phyloP scores from a whole-genome alignment of 2,888 invertebrate species.

The Fragum whitleyi region DNA sequence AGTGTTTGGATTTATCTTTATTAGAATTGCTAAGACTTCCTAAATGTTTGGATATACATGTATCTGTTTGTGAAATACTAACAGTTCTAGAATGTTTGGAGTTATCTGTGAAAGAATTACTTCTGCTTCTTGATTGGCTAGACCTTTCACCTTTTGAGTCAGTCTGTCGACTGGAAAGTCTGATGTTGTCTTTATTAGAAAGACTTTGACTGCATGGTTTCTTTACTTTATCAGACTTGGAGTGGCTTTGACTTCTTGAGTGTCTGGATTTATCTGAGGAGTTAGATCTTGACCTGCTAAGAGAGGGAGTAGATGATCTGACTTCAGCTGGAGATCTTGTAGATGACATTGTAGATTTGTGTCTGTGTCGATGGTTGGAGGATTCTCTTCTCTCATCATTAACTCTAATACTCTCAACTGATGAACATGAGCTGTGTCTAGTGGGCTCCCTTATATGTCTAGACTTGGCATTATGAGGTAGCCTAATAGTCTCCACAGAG shows the following conservation, averaged over 20 bases:
- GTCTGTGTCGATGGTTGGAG: not conserved
- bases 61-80: too few species aligned
- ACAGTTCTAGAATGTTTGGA: too few species aligned
- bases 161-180: not conserved
- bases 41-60: too few species aligned
- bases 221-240: not conserved
- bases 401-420: slow-evolving; percentile 24
- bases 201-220: not conserved
- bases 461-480: not conserved
- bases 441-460: slow-evolving; percentile 20
- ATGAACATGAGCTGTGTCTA: slow-evolving; percentile 33
- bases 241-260: not conserved
- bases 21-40: too few species aligned
- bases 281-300: not conserved
- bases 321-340: not conserved
- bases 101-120: too few species aligned
- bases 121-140: too few species aligned
- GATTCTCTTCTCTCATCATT: not conserved
- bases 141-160: not conserved
- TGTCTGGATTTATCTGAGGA: not conserved
- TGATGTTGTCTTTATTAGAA: not conserved
- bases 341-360: not conserved
- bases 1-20: too few species aligned
- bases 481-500: not conserved
- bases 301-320: not conserved